These are phyloP conservation scores for Melolontha melolontha DNA, from an alignment of 2,888 invertebrate genomes.

Conservation along the genomic window DNA sequence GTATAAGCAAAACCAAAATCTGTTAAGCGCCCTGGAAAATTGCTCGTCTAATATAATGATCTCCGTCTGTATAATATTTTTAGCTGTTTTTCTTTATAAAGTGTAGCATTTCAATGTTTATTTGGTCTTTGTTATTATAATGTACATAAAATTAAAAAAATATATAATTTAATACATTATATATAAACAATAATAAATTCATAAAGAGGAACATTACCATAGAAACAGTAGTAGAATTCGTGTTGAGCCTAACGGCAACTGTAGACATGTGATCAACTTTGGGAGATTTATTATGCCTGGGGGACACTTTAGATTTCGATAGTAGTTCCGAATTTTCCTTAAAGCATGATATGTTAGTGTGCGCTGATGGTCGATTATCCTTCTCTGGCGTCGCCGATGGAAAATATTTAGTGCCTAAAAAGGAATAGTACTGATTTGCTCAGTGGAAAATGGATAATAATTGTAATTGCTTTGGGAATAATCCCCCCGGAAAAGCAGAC, in stretches of 20 bases:
- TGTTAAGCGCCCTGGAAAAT: too few species aligned
- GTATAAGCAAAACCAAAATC: too few species aligned
- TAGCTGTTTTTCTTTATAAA: too few species aligned
- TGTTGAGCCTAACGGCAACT: constrained; percentile 48
- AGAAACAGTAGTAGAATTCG: constrained; percentile 46
- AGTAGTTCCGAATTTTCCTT: constrained; percentile 31
- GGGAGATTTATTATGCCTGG: constrained; percentile 47
- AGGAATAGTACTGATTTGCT: background rate
- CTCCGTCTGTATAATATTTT: too few species aligned
- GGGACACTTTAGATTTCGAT: constrained; percentile 29
- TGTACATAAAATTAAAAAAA: too few species aligned
- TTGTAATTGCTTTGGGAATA: constrained; percentile 20
- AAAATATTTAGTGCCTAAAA: constrained; percentile 52
- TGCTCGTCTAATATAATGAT: too few species aligned
- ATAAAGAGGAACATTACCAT: constrained; percentile 41
- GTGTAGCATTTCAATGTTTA: too few species aligned
- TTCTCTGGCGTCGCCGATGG: constrained; percentile 48
- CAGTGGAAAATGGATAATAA: constrained; percentile 13
- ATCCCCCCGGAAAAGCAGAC: background rate
- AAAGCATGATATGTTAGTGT: constrained; percentile 45
- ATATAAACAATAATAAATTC: background rate
- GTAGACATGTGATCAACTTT: constrained; percentile 47
- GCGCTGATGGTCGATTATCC: constrained; percentile 45
- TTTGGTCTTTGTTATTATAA: too few species aligned
- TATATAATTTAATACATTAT: too few species aligned